Evolutionary conservation across 2,797 vertebrate species (phyloP), one percentile per base, ranked within the genome.

Genomic region (Coranthus polyacanthus): DNA sequence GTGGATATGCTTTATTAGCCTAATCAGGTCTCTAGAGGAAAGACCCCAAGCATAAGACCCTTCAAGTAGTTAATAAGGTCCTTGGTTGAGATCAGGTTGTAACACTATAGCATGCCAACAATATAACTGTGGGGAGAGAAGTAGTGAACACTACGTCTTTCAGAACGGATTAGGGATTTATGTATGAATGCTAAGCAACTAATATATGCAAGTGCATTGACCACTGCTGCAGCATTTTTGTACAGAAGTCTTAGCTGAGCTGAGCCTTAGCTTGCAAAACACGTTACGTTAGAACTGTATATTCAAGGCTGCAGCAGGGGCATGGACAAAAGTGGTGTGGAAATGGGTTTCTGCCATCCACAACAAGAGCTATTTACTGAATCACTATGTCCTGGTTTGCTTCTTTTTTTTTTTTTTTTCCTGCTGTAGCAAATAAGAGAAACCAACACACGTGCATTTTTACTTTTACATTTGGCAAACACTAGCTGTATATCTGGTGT

Each of bases 1-100:
- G 66, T 72, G 73, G 87, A 90, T 89, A 78, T 86, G 87, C 86
- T 90, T 86, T 90, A 89, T 92, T 88, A 88, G 71, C 82, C 86
- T 89, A 90, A 91, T 92, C 86, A 91, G 82, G 76, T 80, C 91
- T 85, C 87, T 16, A 44, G 86, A 78, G 91, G 80, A 45, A 32
- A 77, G 82, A 82, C 84, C 83, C 72, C 43, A 18, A 36, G 81
- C 54, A 69, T 69, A 75, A 84, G 81, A 86, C 74, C 73, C 83
- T 68, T 88, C 58, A 82, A 81, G 83, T 69, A 73, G 67, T 61
- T 92, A 91, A 89, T 88, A 89, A 85, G 88, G 83, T 81, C 73
- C 83, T 81, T 34, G 81, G 82, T 75, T 68, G 68, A 70, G 72
- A 85, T 83, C 72, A 81, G 79, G 78, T 81, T 71, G 62, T 49